Evolutionary conservation across 92 coral and sea anemone species (phyloP).

Genomic region (Epizoanthus stellaris): DNA sequence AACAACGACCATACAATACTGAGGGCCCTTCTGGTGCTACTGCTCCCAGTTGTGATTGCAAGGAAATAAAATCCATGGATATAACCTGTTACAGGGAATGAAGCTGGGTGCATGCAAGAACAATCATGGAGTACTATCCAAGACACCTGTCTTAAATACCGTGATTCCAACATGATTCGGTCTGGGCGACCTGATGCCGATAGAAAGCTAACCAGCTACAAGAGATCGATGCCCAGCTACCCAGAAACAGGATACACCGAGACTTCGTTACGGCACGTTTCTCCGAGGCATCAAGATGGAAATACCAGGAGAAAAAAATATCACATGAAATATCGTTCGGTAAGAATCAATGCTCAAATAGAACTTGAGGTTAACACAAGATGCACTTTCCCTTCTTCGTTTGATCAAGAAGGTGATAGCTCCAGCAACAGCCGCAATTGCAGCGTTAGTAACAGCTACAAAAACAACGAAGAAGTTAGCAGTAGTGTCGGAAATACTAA

Average conservation of each 20-base stretch:
- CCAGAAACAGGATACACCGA: not conserved
- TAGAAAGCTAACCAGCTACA: not conserved
- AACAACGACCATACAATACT: not conserved
- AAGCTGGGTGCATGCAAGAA: not conserved
- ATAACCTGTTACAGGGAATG: not conserved
- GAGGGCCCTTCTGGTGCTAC: not conserved
- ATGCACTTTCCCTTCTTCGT: not conserved
- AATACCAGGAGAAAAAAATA: not conserved
- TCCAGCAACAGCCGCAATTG: not conserved
- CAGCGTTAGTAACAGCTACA: not conserved
- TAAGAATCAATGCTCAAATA: not conserved
- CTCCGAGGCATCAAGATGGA: not conserved
- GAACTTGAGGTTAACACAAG: not conserved
- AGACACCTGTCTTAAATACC: no score
- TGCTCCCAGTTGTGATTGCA: not conserved
- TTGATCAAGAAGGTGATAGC: not conserved
- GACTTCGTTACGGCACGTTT: not conserved
- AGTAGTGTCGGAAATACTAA: not conserved
- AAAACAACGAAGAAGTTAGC: not conserved
- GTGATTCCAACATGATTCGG: no score
- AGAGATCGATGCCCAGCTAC: not conserved
- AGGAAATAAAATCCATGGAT: not conserved
- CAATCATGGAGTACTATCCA: not conserved
- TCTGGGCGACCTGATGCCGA: not conserved
- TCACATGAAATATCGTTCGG: no score